Evolutionary conservation across 2,113 vertebrate genomes (phyloP).

Genomic region (Euleptes europaea): DNA sequence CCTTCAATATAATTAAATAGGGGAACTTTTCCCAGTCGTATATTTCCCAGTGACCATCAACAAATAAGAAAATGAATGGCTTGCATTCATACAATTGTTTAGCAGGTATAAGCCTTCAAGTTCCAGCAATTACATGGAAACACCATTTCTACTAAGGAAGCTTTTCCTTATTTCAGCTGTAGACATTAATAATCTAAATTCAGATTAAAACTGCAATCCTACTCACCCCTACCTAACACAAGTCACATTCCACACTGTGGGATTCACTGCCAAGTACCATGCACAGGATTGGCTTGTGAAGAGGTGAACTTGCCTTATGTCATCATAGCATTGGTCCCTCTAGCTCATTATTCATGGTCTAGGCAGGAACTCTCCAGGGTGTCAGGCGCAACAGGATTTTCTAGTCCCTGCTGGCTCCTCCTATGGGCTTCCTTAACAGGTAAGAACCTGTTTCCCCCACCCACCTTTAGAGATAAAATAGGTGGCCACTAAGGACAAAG

Average conservation of each 20-base stretch:
- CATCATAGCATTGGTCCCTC: too few relatives aligned
- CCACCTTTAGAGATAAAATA: too few relatives aligned
- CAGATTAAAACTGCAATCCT: not conserved
- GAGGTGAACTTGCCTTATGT: too few relatives aligned
- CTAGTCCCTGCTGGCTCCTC: too few relatives aligned
- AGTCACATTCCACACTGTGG: not conserved
- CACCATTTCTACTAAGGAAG: not conserved
- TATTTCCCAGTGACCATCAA: constrained; percentile 14
- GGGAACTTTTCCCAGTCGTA: constrained; percentile 36
- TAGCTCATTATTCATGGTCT: too few relatives aligned
- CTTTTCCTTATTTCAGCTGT: not conserved
- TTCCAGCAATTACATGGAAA: not conserved
- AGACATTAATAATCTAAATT: not conserved
- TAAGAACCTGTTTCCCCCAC: too few relatives aligned
- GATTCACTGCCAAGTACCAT: not conserved
- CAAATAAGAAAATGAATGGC: constrained; percentile 6
- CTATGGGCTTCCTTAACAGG: too few relatives aligned
- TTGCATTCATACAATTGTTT: not conserved
- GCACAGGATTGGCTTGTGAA: not conserved
- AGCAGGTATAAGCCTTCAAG: not conserved
- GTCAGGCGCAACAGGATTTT: too few relatives aligned
- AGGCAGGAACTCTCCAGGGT: too few relatives aligned
- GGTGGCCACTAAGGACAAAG: too few relatives aligned
- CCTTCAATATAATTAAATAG: constrained; percentile 49
- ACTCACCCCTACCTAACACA: not conserved